phyloP scores from a whole-genome alignment of 2,113 vertebrate species.

The Podilymbus podiceps region DNA sequence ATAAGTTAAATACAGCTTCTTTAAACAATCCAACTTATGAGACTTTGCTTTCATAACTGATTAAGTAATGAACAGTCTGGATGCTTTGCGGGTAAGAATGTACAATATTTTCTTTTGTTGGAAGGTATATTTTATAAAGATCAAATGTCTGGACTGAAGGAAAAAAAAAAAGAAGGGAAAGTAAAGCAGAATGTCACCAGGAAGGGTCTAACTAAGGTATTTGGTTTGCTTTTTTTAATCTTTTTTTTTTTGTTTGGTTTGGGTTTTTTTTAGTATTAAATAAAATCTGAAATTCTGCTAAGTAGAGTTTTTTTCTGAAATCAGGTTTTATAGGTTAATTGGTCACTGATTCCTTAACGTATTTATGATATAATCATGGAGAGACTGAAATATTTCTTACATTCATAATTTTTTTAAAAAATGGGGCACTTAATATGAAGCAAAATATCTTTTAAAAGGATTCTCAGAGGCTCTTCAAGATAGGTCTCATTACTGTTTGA shows the following conservation, averaged over 20 bases:
- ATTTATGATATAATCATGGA: neutral
- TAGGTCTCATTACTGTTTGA: neutral
- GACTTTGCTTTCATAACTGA: conserved; percentile 41
- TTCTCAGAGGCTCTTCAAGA: neutral
- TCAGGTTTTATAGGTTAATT: neutral
- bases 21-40: conserved; percentile 6
- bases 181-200: conserved; percentile 1
- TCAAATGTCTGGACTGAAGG: conserved; percentile 22
- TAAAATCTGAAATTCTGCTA: conserved; percentile 11
- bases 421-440: neutral
- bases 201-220: conserved; percentile 1
- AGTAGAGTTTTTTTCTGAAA: neutral
- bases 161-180: neutral
- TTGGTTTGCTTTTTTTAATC: conserved; percentile 19
- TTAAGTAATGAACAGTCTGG: conserved; percentile 40
- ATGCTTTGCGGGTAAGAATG: neutral
- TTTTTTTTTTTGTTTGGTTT: neutral
- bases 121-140: conserved; percentile 57
- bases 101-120: conserved; percentile 55
- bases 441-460: neutral
- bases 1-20: neutral
- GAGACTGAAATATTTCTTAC: neutral
- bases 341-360: neutral
- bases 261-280: neutral
- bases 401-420: neutral